These are phyloP conservation scores for Girardia tigrina DNA, from an alignment of 2,888 invertebrate species.

Conservation along the genomic window DNA sequence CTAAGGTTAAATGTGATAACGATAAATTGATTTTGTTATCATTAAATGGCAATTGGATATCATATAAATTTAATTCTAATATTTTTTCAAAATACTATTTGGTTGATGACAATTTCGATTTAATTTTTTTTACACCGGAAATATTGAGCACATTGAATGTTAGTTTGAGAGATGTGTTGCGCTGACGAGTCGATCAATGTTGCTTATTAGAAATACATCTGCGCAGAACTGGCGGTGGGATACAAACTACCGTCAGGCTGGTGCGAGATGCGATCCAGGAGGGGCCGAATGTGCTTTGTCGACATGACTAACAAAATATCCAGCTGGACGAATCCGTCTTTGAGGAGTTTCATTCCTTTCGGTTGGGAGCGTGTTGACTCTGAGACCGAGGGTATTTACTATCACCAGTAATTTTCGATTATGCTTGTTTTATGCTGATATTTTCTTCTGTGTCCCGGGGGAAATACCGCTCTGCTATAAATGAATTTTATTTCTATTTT, in stretches of 20 bases:
- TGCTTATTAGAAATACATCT: background rate
- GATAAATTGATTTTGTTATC: background rate
- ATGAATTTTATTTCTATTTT: too few relatives aligned
- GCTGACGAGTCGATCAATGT: background rate
- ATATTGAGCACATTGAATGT: background rate
- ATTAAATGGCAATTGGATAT: background rate
- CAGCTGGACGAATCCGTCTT: conserved; percentile 32
- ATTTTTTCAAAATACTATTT: background rate
- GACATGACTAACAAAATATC: conserved; percentile 21
- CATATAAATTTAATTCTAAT: background rate
- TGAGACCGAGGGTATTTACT: conserved; percentile 34
- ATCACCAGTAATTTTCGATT: conserved; percentile 30
- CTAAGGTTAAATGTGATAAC: background rate
- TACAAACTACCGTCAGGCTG: conserved; percentile 25
- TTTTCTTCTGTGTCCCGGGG: too few relatives aligned
- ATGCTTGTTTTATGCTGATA: too few relatives aligned
- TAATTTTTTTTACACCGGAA: background rate
- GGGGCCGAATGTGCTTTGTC: conserved; percentile 24
- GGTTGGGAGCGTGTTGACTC: conserved; percentile 35
- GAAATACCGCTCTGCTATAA: too few relatives aligned
- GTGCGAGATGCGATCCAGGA: conserved; percentile 26
- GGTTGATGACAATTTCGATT: background rate
- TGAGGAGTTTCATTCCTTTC: background rate
- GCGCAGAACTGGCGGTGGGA: background rate
- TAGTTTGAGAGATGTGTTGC: background rate